phyloP scores from a whole-genome alignment of 1,140 invertebrate species.

The Drosophila truncata region DNA sequence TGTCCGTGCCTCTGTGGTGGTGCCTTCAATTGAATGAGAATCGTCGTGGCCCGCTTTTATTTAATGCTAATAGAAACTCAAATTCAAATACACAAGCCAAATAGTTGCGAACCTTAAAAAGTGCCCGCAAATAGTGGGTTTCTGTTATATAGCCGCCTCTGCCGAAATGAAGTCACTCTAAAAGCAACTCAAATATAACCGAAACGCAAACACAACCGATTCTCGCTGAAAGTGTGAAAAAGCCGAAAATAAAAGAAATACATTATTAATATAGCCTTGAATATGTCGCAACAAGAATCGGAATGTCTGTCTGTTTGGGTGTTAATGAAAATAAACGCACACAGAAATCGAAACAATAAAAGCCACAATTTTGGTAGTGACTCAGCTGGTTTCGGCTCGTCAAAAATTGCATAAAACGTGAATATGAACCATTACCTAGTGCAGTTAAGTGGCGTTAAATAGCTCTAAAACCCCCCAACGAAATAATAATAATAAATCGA shows the following conservation, averaged over 20 bases:
- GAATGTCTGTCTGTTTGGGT: conserved; percentile 53
- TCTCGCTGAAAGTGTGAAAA: conserved; percentile 65
- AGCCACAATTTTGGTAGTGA: conserved; percentile 38
- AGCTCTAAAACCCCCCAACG: not conserved
- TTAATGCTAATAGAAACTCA: conserved; percentile 72
- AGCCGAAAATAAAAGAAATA: conserved; percentile 67
- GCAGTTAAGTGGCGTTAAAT: conserved; percentile 22
- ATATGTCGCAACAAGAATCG: conserved; percentile 72
- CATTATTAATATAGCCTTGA: conserved; percentile 81
- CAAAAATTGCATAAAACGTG: conserved; percentile 39
- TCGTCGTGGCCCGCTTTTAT: conserved; percentile 58
- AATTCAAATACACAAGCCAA: conserved; percentile 64
- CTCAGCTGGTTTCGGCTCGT: conserved; percentile 44
- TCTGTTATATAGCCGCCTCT: conserved; percentile 19
- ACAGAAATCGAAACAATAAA: conserved; percentile 23
- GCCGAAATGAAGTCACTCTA: conserved; percentile 71
- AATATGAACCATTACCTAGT: conserved; percentile 9
- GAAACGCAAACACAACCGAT: conserved; percentile 31
- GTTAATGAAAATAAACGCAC: conserved; percentile 65
- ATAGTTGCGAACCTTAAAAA: conserved; percentile 8
- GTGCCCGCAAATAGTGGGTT: conserved; percentile 31
- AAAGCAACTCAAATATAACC: conserved; percentile 20
- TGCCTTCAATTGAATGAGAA: conserved; percentile 65
- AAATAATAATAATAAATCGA: conserved; percentile 13
- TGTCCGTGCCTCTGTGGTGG: conserved; percentile 43